Conservation (phyloP, 2,888 invertebrate species). For the Tachystola acroxantha region DNA sequence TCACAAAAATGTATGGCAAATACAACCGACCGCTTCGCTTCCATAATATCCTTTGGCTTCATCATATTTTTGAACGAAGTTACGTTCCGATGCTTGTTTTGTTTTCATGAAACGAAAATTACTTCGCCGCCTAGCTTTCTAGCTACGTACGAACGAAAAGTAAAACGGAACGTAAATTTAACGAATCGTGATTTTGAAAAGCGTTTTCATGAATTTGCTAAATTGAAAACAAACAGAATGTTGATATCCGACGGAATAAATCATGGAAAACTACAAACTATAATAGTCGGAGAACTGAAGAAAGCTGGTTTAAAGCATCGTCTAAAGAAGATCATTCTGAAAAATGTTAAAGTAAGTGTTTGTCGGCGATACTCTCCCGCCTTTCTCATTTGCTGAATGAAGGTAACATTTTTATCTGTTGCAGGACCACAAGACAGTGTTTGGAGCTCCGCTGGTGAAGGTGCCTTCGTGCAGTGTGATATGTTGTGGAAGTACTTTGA, state of each 20-base stretch:
- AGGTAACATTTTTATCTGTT: constrained; percentile 11
- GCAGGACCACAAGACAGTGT: constrained; percentile 67
- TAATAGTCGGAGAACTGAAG: constrained; percentile 82
- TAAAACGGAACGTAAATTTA: constrained; percentile 18
- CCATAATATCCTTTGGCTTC: too few species aligned
- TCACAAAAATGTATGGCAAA: too few species aligned
- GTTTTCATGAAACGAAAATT: too few species aligned
- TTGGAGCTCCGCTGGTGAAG: constrained; percentile 67
- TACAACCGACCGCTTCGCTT: too few species aligned
- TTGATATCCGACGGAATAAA: constrained; percentile 72
- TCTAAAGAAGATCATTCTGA: constrained; percentile 80
- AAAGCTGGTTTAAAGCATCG: constrained; percentile 85
- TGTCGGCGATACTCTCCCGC: too few species aligned
- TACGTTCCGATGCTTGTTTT: constrained; percentile 2
- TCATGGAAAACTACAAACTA: constrained; percentile 67
- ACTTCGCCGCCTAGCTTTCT: too few species aligned
- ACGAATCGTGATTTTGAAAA: constrained; percentile 45
- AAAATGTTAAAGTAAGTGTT: constrained; percentile 69
- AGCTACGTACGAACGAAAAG: too few species aligned
- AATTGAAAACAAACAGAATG: constrained; percentile 43
- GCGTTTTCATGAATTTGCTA: constrained; percentile 18
- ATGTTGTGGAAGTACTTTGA: constrained; percentile 82
- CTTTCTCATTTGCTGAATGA: background rate
- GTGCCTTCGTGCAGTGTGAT: constrained; percentile 75
- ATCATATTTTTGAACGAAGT: constrained; percentile 2